Evolutionary conservation across 2,888 invertebrate species (phyloP).

Genomic region (Cistogaster globosa): DNA sequence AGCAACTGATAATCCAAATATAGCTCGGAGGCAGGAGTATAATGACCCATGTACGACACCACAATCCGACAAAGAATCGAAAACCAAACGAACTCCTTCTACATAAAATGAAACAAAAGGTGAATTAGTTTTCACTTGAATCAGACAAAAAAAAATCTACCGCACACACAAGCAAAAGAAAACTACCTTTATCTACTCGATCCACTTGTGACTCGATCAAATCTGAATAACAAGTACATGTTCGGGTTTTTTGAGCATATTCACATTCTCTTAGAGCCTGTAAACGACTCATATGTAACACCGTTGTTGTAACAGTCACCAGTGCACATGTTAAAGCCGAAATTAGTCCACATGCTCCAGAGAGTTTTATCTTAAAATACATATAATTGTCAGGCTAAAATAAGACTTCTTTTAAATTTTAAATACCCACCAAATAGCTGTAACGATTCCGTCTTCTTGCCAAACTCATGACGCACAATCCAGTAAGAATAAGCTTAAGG

Average conservation of each 20-base stretch:
- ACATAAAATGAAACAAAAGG: neutral
- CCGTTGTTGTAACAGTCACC: slow-evolving; percentile 93
- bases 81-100: slow-evolving; percentile 89
- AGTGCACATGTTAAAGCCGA: slow-evolving; percentile 94
- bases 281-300: slow-evolving; percentile 94
- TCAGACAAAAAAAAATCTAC: neutral
- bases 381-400: neutral
- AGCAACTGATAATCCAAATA: slow-evolving; percentile 95
- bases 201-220: slow-evolving; percentile 87
- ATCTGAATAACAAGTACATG: slow-evolving; percentile 90
- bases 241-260: slow-evolving; percentile 90
- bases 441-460: slow-evolving; percentile 92
- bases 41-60: slow-evolving; percentile 95
- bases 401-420: neutral
- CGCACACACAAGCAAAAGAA: neutral
- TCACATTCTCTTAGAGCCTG: slow-evolving; percentile 94
- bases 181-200: slow-evolving; percentile 80
- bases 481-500: slow-evolving; percentile 90
- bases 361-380: slow-evolving; percentile 89
- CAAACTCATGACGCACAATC: slow-evolving; percentile 92
- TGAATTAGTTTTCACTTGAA: neutral
- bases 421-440: slow-evolving; percentile 91
- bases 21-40: slow-evolving; percentile 93
- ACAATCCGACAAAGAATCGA: slow-evolving; percentile 93
- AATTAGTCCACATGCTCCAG: slow-evolving; percentile 93